A percentile compares a stretch with the other conserved stretches of the same genome.
These are phyloP conservation scores for Siphlonurus alternatus DNA, from an alignment of 2,888 invertebrate genomes.

Conservation along the genomic window DNA sequence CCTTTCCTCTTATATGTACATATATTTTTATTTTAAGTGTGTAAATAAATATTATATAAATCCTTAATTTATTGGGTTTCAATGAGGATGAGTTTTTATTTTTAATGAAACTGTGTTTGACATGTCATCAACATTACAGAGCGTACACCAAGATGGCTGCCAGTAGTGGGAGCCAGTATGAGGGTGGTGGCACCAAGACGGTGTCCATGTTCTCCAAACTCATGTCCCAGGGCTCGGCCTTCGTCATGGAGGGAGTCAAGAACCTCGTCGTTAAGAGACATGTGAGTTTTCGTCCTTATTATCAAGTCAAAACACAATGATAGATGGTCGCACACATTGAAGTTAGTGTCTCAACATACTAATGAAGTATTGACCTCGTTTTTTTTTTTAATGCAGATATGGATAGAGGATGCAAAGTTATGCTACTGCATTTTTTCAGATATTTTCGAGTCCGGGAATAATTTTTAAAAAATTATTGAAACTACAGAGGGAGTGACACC, in stretches of 20 bases:
- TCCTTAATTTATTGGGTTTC: no score
- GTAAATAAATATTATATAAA: no score
- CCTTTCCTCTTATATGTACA: no score
- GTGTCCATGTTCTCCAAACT: constrained; percentile 97
- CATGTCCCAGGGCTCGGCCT: constrained; percentile 90
- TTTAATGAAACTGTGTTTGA: no score
- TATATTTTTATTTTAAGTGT: no score
- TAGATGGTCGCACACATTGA: no score
- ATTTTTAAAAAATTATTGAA: no score
- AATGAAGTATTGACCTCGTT: neutral
- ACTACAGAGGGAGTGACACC: no score
- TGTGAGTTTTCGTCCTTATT: constrained; percentile 36
- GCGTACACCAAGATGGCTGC: constrained; percentile 60
- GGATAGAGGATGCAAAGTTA: neutral
- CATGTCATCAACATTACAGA: constrained; percentile 28
- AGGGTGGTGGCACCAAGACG: constrained; percentile 85
- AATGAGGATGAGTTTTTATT: no score
- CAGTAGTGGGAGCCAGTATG: constrained; percentile 51
- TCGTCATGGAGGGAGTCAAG: constrained; percentile 99
- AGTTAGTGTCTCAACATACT: neutral
- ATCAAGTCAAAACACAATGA: no score
- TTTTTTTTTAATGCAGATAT: neutral
- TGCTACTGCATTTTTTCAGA: no score
- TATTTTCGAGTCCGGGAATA: no score
- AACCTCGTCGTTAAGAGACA: constrained; percentile 97